These are phyloP conservation scores for Apteryx owenii DNA, from an alignment of 2,113 vertebrate genomes.

Conservation along the genomic window DNA sequence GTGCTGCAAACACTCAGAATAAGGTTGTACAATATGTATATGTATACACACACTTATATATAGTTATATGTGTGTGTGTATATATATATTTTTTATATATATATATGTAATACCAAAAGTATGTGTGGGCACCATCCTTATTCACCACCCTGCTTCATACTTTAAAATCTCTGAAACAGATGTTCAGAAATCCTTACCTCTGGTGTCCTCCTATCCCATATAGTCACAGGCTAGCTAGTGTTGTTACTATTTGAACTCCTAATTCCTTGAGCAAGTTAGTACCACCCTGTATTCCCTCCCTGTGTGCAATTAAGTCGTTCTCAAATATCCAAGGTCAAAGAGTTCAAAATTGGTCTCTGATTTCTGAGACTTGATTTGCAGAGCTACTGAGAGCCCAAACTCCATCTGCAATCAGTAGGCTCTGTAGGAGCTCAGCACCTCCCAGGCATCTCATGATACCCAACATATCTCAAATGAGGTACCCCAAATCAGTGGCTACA, in stretches of 20 bases:
- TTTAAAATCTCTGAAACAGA: not conserved
- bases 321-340: not conserved
- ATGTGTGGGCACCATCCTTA: not conserved
- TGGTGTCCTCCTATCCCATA: not conserved
- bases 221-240: not conserved
- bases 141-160: not conserved
- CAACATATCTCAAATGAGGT: not conserved
- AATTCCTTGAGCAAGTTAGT: not conserved
- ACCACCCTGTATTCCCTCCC: fast-evolving
- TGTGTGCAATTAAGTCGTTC: not conserved
- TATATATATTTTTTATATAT: not conserved
- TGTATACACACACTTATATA: not conserved
- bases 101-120: not conserved
- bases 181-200: not conserved
- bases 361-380: not conserved
- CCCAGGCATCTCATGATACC: not conserved
- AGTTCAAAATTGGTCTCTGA: not conserved
- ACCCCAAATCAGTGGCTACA: not conserved
- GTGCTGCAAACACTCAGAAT: not conserved
- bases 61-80: not conserved
- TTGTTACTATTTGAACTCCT: not conserved
- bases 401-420: not conserved
- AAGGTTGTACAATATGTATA: not conserved
- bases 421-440: not conserved
- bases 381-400: not conserved